Conservation (phyloP, 2,113 vertebrate species). For the Phodopus roborovskii region DNA sequence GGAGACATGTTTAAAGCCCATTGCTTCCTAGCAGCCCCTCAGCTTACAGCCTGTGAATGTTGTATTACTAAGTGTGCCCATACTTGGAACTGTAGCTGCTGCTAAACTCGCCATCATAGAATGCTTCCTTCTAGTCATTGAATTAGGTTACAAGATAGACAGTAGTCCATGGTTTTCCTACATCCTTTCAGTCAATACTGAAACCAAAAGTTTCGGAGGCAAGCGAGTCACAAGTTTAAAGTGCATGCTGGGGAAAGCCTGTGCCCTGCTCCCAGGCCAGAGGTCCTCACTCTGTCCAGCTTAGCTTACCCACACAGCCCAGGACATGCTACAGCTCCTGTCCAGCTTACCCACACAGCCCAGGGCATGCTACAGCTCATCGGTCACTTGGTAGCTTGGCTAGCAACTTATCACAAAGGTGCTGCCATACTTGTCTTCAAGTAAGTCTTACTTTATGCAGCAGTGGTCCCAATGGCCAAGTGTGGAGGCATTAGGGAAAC, state of each 20-base stretch:
- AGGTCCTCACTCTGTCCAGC: neutral
- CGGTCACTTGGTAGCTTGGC: neutral
- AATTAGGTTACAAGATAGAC: neutral
- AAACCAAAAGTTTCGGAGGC: neutral
- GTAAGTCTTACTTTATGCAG: neutral
- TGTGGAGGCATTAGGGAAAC: neutral
- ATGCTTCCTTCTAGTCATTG: neutral
- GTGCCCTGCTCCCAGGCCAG: neutral
- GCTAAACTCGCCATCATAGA: neutral
- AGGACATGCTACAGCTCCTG: too few species aligned
- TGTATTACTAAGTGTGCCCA: neutral
- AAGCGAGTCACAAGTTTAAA: neutral
- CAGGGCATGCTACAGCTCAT: too few species aligned
- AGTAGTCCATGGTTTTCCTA: neutral
- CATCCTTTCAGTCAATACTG: neutral
- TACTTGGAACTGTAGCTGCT: neutral
- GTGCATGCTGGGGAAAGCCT: neutral
- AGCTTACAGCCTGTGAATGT: neutral
- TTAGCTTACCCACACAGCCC: neutral
- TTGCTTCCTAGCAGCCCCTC: neutral
- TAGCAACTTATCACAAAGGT: too few species aligned
- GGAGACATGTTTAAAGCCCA: neutral
- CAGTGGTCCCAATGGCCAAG: neutral
- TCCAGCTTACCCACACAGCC: neutral
- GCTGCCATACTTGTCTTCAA: neutral